Base-by-base conservation (phyloP, 2,797 vertebrate genomes). In the Helicolenus hilgendorfi region DNA sequence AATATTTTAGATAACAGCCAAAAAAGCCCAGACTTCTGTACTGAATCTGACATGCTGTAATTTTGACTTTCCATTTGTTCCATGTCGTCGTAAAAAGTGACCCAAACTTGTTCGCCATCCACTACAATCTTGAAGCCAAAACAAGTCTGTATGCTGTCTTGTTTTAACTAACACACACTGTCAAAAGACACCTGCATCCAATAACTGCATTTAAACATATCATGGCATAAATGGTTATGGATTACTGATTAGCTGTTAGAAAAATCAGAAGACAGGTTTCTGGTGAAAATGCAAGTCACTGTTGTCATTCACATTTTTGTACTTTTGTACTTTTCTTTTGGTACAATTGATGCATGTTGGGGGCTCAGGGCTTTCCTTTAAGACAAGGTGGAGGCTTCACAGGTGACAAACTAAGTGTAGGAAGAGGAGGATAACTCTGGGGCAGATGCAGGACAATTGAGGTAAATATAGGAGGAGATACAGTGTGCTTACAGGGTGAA, bases 401-500 rank as follows among this genome's bases (percentile, higher is more conserved):
- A 76, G 91, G 38, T 81, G 87, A 88, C 49, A 72, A 94, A 91
- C 78, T 70, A 84, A 92, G 83, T 81, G 84, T 73, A 89, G 72
- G 83, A 83, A 76, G 72, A 68, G 45, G 75, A 77, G 77, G 65
- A 65, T 76, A 88, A 91, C 84, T 89, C 26, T 77, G 67, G 89
- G 91, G 86, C 67, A 69, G 92, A 94, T 96, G 94, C 94, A 91
- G 87, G 93, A 90, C 70, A 84, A 24, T 87, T 84, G 84, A 87
- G 93, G 89, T 92, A 87, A 92, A 94, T 95, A 93, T 88, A 84
- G 89, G 91, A 87, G 89, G 84, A 91, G 91, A 92, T 89, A 91
- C 81, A 76, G 87, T 93, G 92, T 95, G 92, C 86, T 94, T 94
- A 94, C 92, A 92, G 91, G 87, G 84, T 80, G 89, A 87, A 78